phyloP scores from a whole-genome alignment of 2,113 vertebrate genomes.

The Sapajus apella region DNA sequence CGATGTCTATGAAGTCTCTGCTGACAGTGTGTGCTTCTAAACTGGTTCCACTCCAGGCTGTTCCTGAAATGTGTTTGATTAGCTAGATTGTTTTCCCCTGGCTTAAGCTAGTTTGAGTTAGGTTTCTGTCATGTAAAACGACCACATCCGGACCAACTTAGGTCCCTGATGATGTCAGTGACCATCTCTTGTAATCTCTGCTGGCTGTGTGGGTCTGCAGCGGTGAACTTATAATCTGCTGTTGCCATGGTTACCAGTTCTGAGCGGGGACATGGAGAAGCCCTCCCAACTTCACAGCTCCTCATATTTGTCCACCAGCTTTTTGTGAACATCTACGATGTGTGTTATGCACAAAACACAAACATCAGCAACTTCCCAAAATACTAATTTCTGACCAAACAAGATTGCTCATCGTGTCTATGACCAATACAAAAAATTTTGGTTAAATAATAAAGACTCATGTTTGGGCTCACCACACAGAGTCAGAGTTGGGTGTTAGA shows the following conservation, averaged over 20 bases:
- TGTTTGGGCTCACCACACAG: not conserved
- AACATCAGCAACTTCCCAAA: not conserved
- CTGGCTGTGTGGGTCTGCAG: no score
- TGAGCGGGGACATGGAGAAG: not conserved
- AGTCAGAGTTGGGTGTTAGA: not conserved
- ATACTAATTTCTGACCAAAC: not conserved
- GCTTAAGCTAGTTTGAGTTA: not conserved
- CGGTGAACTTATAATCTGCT: not conserved
- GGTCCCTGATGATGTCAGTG: not conserved
- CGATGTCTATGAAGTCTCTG: not conserved
- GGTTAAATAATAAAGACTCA: not conserved
- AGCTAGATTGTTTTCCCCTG: not conserved
- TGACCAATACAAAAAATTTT: not conserved
- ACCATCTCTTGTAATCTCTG: not conserved
- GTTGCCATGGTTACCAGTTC: no score
- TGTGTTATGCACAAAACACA: fast-evolving
- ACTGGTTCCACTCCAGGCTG: not conserved
- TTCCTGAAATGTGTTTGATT: not conserved
- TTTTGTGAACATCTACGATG: not conserved
- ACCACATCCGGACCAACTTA: not conserved
- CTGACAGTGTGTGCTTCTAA: not conserved
- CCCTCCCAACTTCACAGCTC: fast-evolving
- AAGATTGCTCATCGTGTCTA: no score
- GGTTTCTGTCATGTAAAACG: not conserved
- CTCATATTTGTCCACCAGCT: not conserved